Percentiles rank a stretch among this genome's conserved stretches.
Conservation (phyloP, 2,888 invertebrate genomes). For the Rhamphomyia laevipes region DNA sequence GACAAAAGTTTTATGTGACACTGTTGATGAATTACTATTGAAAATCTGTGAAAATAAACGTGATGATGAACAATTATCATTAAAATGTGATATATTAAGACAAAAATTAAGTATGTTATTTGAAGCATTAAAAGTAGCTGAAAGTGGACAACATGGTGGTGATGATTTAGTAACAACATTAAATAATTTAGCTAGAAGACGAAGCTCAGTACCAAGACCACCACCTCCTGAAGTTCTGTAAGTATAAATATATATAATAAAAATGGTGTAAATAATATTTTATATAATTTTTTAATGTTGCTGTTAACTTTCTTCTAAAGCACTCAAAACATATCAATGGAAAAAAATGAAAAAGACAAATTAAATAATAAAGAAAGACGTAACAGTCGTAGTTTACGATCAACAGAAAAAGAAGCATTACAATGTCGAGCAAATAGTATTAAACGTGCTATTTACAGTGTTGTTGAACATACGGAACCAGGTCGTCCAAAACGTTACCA, state of each 20-base stretch:
- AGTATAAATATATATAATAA: no score
- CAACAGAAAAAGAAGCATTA: slow-evolving; percentile 46
- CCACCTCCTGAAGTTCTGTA: slow-evolving; percentile 1
- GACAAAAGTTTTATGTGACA: slow-evolving; percentile 65
- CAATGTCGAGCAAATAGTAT: slow-evolving; percentile 65
- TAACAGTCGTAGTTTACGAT: slow-evolving; percentile 34
- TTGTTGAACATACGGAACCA: slow-evolving; percentile 68
- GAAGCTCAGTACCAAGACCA: not conserved
- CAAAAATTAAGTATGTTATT: slow-evolving; percentile 64
- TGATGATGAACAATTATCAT: slow-evolving; percentile 48
- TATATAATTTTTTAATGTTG: no score
- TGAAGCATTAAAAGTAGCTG: slow-evolving; percentile 59
- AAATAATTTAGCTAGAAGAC: slow-evolving; percentile 19
- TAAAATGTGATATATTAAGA: slow-evolving; percentile 58
- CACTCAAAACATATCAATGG: slow-evolving; percentile 26
- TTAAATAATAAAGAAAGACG: slow-evolving; percentile 39
- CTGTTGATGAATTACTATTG: slow-evolving; percentile 61
- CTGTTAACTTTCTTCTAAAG: not conserved
- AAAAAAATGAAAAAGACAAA: slow-evolving; percentile 44
- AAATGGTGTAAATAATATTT: no score
- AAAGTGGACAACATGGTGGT: slow-evolving; percentile 36
- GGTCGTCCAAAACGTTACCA: slow-evolving; percentile 42
- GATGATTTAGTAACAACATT: slow-evolving; percentile 33
- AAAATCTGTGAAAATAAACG: slow-evolving; percentile 48
- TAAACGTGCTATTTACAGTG: slow-evolving; percentile 66